Base-by-base conservation (phyloP, 2,797 vertebrate genomes). In the Danionella dracula region DNA sequence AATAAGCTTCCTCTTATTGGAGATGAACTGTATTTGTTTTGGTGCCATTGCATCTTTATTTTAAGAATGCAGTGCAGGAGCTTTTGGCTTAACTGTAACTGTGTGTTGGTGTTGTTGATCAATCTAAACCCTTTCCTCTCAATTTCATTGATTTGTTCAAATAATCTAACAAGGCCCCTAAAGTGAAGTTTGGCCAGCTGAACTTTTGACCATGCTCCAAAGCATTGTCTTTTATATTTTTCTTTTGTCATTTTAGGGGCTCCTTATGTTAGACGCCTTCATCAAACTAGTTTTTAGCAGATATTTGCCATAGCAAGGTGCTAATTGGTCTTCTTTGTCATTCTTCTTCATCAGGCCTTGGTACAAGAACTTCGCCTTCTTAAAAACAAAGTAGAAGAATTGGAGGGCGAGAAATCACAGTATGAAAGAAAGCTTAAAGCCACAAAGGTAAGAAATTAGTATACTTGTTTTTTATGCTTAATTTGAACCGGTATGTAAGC, bases 341-440 rank as follows among this genome's bases (percentile, higher is more conserved):
- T 71, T 10, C 65, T 35, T 34, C 49, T 7, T 70, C 51, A 56
- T 57, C 83, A 98, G 96, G 90, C 89, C 76, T 86, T 97, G 72
- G 71, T 92, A 0, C 89, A 93, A 46, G 95, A 98, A 61, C 88
- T 99, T 16, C 90, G 80, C 57, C 86, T 86, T 46, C 88, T 99
- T 63, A 94, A 90, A 85, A 90, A 86, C 68, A 94, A 93, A 88
- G 94, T 99, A 76, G 93, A 95, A 55, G 93, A 92, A 70, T 77
- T 99, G 79, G 94, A 98, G 82, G 93, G 88, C 3, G 94, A 98
- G 83, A 94, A 93, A 76, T 89, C 82, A 49, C 92, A 92, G 38
- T 96, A 95, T 0, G 95, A 99, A 71, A 92, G 91, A 85, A 93
- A 93, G 72, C 83, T 99, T 59, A 89, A 95, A 80, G 92, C 93